Evolutionary conservation across 2,888 invertebrate species (phyloP), one percentile per base, ranked within the genome.

Genomic region (Pristionchus arcanus): DNA sequence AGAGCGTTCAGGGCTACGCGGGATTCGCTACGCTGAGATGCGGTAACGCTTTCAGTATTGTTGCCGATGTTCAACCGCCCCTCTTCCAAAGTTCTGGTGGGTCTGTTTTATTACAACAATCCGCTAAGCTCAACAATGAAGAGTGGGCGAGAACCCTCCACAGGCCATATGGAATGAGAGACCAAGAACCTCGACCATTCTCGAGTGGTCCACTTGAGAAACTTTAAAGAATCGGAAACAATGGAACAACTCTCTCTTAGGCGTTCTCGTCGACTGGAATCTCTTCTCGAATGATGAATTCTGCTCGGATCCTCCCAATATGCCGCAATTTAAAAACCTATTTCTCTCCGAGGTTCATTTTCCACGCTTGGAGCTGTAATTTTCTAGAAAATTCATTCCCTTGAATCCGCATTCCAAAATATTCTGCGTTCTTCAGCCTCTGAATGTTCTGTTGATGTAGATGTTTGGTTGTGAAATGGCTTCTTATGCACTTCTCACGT

Each of bases 201-300:
- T 74, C 74, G 74, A 74, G 74, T 19, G 74, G 19, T 21, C 1
- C 74, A 21, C 74, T 37, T 74, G 2, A 37, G 74, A 74, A 74
- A 74, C 74, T 74, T 37, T 11, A 21, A 74, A 74, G 16, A 71
- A 71, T 71, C 68, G 31, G 3, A 25, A 74, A 74, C 74, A 74
- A 74, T 74, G 83, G 74, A 42, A 28, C 25, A 2, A 0, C 37
- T 37, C 37, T 85, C 3, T 66, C 28, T 42, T 28, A 88, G 87
- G 87, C 53, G 63, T 88, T 74, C 87, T 88, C 31, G 87, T 88
- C 74, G 87, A 88, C 25, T 88, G 87, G 87, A 88, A 63, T 34
- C 87, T 88, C 71, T 74, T 88, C 87, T 88, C 87, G 16, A 21
- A 49, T 11, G 71, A 71, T 49, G 74, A 74, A 42, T 74, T 88